These are phyloP conservation scores for Tapirus terrestris DNA, from an alignment of 2,113 vertebrate genomes.

Conservation along the genomic window DNA sequence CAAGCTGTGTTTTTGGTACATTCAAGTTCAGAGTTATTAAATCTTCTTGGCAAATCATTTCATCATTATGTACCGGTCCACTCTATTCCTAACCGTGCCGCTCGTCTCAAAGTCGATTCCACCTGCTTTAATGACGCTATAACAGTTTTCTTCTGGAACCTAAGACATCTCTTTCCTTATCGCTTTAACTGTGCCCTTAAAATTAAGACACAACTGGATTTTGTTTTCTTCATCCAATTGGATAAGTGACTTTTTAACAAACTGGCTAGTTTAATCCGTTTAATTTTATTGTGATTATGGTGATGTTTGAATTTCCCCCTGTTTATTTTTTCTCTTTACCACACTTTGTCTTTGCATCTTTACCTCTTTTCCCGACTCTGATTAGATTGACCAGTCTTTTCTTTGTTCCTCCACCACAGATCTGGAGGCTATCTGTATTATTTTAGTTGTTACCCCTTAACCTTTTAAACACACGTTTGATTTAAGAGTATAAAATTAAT, in stretches of 20 bases:
- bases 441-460: not conserved
- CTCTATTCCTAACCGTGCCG: not conserved
- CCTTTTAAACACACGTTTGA: not conserved
- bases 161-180: not conserved
- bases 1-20: not conserved
- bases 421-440: not conserved
- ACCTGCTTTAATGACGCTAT: not conserved
- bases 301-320: not conserved
- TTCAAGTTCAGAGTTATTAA: not conserved
- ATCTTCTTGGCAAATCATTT: not conserved
- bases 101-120: accelerated
- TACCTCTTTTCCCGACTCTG: not conserved
- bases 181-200: not conserved
- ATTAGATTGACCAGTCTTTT: not conserved
- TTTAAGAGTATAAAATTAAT: not conserved
- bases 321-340: not conserved
- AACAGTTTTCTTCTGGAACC: not conserved
- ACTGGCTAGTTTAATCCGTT: not conserved
- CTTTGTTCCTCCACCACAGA: not conserved
- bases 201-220: not conserved
- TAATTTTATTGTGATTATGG: not conserved
- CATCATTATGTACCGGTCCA: accelerated
- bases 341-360: not conserved
- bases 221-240: not conserved
- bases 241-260: not conserved